These are phyloP conservation scores for Nomada ferruginata DNA, from an alignment of 2,888 invertebrate species.

Conservation along the genomic window DNA sequence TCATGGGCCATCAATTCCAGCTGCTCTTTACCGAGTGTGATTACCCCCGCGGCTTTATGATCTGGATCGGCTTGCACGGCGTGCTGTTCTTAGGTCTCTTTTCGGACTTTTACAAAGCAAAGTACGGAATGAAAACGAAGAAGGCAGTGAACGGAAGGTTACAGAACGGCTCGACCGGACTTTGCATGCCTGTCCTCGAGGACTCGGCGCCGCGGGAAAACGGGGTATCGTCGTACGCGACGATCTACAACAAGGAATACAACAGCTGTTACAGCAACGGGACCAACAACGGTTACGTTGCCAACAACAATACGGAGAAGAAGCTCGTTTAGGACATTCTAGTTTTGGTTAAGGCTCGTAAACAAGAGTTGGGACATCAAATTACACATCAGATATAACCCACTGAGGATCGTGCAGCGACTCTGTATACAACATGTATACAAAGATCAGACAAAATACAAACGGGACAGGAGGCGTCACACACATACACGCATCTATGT, in stretches of 20 bases:
- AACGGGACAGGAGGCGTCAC: neutral
- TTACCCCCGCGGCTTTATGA: constrained; percentile 95
- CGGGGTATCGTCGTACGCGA: constrained; percentile 84
- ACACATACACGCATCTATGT: neutral
- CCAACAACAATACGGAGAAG: constrained; percentile 82
- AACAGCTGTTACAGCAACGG: constrained; percentile 88
- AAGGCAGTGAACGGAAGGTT: constrained; percentile 81
- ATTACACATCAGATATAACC: constrained; percentile 48
- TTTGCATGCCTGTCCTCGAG: constrained; percentile 91
- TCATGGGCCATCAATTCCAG: constrained; percentile 96
- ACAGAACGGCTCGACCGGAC: constrained; percentile 79
- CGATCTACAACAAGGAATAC: constrained; percentile 86
- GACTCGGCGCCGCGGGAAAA: constrained; percentile 83
- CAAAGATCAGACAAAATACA: neutral
- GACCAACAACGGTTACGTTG: constrained; percentile 87
- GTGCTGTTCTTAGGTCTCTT: constrained; percentile 97
- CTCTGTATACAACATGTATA: constrained; percentile 2
- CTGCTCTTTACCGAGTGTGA: constrained; percentile 95
- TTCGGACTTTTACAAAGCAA: constrained; percentile 96
- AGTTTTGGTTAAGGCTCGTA: constrained; percentile 32
- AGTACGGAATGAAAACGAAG: constrained; percentile 86
- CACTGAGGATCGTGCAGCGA: constrained; percentile 22
- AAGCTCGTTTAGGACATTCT: constrained; percentile 78
- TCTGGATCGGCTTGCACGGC: constrained; percentile 98
- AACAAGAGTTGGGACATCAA: constrained; percentile 34